These are phyloP conservation scores for Cryptotermes secundus DNA, from an alignment of 1,140 invertebrate genomes.

Conservation along the genomic window DNA sequence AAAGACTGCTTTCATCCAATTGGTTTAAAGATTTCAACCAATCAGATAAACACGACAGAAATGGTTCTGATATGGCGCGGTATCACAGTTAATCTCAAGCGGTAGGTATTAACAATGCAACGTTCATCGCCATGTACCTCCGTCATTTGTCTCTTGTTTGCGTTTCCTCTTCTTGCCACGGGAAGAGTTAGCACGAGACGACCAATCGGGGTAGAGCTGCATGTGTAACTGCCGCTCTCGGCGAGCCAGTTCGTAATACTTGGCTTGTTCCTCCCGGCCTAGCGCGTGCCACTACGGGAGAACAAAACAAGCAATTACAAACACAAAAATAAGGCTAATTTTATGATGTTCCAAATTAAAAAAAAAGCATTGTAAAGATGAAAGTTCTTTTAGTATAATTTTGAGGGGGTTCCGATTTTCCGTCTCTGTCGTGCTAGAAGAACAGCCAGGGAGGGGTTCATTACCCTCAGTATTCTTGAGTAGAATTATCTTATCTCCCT, in stretches of 20 bases:
- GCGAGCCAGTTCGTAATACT: slow-evolving; percentile 99
- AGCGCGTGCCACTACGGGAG: slow-evolving; percentile 93
- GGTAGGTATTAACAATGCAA: neutral
- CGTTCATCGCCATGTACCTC: slow-evolving; percentile 64
- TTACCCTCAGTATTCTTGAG: slow-evolving; percentile 9
- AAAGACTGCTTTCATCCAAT: slow-evolving; percentile 35
- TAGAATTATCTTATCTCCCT: neutral
- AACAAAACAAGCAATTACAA: slow-evolving; percentile 48
- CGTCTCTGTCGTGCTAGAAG: slow-evolving; percentile 54
- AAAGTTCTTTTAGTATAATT: slow-evolving; percentile 35
- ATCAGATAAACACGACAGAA: slow-evolving; percentile 36
- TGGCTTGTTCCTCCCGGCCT: slow-evolving; percentile 97
- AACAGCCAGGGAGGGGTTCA: slow-evolving; percentile 49
- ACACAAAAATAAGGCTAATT: slow-evolving; percentile 35
- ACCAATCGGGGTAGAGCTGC: slow-evolving; percentile 99
- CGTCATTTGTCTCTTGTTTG: slow-evolving; percentile 97
- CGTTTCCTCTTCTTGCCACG: slow-evolving; percentile 99
- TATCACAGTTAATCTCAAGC: slow-evolving; percentile 28
- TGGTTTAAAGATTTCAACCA: slow-evolving; percentile 34
- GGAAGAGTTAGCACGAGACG: slow-evolving; percentile 94
- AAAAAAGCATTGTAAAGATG: slow-evolving; percentile 47
- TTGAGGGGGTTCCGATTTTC: slow-evolving; percentile 50
- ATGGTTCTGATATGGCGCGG: slow-evolving; percentile 1
- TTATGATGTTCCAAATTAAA: slow-evolving; percentile 41
- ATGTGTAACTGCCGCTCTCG: slow-evolving; percentile 97